Base-by-base conservation (phyloP, 2,797 vertebrate genomes). In the Halcyon leucocephala region DNA sequence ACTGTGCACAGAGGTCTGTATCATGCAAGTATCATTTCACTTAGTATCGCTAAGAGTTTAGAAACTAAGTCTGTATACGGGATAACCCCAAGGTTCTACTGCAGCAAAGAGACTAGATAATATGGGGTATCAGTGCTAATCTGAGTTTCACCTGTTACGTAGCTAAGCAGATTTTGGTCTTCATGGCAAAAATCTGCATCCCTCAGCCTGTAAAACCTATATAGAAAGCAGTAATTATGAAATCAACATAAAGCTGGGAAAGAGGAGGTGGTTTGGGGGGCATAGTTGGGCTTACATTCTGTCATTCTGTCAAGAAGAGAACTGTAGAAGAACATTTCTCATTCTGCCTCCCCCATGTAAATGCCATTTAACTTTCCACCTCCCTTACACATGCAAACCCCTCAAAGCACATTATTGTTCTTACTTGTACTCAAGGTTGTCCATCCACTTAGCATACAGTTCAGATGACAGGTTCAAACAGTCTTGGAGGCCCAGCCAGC, bases 391-490 rank as follows among this genome's bases (percentile, higher is more conserved):
- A 61, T 18, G 73, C 67, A 93, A 21, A 52, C 4, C 12, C 81
- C 33, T 31, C 31, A 65, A 19, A 79, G 60, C 15, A 72, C 19
- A 62, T 26, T 31, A 54, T 17, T 7, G 14, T 60, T 93, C 98
- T 98, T 97, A 98, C 98, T 93, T 95, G 92, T 94, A 73, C 46
- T 97, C 77, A 64, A 96, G 91, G 39, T 96, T 77, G 26, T 94
- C 92, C 96, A 97, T 98, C 98, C 98, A 98, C 48, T 97, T 97
- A 64, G 81, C 67, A 91, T 97, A 98, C n/a, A 98, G 94, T 74
- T 97, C 97, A 90, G 94, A 96, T 46, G 98, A 98, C 41, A 98
- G 82, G 39, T 97, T 95, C 79, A 98, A 96, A 95, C 98, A 98
- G 55, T 98, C 98, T 41, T 97, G 97, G 54, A 98, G 93, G 54